Conservation (phyloP, 2,113 vertebrate genomes). For the Athene cunicularia region DNA sequence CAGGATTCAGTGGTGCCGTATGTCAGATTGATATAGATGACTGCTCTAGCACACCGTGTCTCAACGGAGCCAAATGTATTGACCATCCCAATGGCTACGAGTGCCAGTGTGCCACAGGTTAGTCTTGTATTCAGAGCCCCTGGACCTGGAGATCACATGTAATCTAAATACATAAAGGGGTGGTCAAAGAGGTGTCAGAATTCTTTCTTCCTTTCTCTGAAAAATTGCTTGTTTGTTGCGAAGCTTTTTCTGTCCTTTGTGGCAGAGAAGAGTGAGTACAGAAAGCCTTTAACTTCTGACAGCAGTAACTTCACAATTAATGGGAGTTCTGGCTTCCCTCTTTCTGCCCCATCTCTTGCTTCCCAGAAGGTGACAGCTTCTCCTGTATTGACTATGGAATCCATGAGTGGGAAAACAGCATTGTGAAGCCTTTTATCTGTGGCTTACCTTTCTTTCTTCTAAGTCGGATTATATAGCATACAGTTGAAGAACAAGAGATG, state of each 20-base stretch:
- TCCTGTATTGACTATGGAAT: not conserved
- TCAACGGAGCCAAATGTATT: slow-evolving; percentile 92
- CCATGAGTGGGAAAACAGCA: not conserved
- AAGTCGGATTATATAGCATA: not conserved
- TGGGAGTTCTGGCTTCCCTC: not conserved
- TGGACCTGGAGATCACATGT: fast-evolving
- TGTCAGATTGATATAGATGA: slow-evolving; percentile 95
- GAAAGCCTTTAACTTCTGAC: not conserved
- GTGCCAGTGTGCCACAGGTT: slow-evolving; percentile 95
- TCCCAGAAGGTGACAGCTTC: not conserved
- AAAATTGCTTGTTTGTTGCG: not conserved
- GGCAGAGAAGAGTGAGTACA: not conserved
- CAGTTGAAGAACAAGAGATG: not conserved
- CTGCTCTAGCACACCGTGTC: slow-evolving; percentile 92
- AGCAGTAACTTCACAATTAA: not conserved
- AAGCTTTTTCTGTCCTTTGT: not conserved
- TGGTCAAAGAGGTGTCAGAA: not conserved
- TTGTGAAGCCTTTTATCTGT: not conserved
- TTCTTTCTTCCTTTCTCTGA: not conserved
- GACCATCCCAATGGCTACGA: slow-evolving; percentile 94
- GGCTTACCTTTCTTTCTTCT: not conserved
- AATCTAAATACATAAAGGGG: not conserved
- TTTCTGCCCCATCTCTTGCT: not conserved
- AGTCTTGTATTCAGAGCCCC: not conserved
- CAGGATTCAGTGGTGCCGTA: slow-evolving; percentile 91